These are phyloP conservation scores for Ormyrus thymus DNA, from an alignment of 2,888 invertebrate species.

Conservation along the genomic window DNA sequence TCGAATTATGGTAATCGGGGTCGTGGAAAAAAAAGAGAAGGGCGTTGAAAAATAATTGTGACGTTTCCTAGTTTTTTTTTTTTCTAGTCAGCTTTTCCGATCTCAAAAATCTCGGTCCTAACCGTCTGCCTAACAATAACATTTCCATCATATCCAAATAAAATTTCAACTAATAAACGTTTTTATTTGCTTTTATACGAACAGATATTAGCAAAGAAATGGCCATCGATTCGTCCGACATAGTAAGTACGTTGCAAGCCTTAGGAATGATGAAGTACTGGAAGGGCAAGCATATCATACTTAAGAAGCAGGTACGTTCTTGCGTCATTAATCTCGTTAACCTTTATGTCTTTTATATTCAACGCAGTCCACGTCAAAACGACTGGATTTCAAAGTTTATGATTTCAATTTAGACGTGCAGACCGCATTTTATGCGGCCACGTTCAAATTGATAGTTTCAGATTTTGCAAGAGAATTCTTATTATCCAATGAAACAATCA, in stretches of 20 bases:
- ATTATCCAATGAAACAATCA: too few relatives aligned
- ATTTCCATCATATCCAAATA: background rate
- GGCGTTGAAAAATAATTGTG: background rate
- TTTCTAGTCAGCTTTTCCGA: too few relatives aligned
- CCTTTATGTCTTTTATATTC: slow-evolving; percentile 24
- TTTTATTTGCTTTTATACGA: slow-evolving; percentile 53
- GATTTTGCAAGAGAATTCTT: too few relatives aligned
- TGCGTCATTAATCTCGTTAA: slow-evolving; percentile 48
- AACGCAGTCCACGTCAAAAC: background rate
- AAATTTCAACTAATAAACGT: background rate
- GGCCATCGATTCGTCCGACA: slow-evolving; percentile 97
- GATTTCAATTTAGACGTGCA: too few relatives aligned
- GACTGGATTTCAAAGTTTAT: too few relatives aligned
- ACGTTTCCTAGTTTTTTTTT: too few relatives aligned
- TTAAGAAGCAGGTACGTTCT: slow-evolving; percentile 89
- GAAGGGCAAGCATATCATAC: slow-evolving; percentile 98
- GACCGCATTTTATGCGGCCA: too few relatives aligned
- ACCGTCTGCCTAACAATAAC: too few relatives aligned
- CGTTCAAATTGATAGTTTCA: too few relatives aligned
- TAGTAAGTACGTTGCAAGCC: slow-evolving; percentile 97
- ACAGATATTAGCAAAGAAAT: slow-evolving; percentile 88
- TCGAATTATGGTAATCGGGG: too few relatives aligned
- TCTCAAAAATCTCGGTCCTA: too few relatives aligned
- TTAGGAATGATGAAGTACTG: slow-evolving; percentile 99
- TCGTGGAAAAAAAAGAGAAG: background rate